Base-by-base conservation (phyloP, 2,797 vertebrate genomes). In the Chelmon rostratus region DNA sequence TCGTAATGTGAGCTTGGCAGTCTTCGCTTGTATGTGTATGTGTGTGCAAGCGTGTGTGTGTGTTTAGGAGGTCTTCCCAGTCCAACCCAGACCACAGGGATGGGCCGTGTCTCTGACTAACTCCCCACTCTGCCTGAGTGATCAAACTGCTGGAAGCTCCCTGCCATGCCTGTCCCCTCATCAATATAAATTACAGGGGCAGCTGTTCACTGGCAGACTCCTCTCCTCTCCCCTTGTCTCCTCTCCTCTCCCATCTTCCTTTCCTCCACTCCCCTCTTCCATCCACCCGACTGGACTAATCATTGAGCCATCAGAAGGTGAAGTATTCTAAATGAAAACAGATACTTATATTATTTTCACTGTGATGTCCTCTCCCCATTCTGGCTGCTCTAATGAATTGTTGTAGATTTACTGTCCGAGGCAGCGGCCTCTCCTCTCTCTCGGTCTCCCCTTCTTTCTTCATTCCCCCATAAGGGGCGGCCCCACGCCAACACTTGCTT, bases 161-260 rank as follows among this genome's bases (percentile, higher is more conserved):
- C 90, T 33, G 76, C 92, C 87, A 88, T 89, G 89, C 92, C 89
- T 90, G 90, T 92, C 91, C 86, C 88, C 86, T 95, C 94, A 95
- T 95, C 93, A 95, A 94, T 96, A 96, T 95, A 95, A 95, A 96
- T 95, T 95, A 95, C 90, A 93, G 91, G 87, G 94, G 93, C 94
- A 95, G 93, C 93, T 95, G 93, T 94, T 94, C 92, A 85, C 93
- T 95, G 93, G 93, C 93, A 94, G 84, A 49, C 87, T 78, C 86
- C 66, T 77, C 82, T 88, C 76, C 74, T 77, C 72, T 86, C 76
- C 61, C 83, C 49, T 66, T 63, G n/a, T 77, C 82, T 88, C 76
- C 74, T 78, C 72, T 86, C 76, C 61, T 83, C 49, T 62, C 53
- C 57, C 15, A 13, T 65, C 42, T 66, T 40, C 68, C 68, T 79